Evolutionary conservation across 1,140 invertebrate genomes (phyloP).

Genomic region (Argopecten irradians): DNA sequence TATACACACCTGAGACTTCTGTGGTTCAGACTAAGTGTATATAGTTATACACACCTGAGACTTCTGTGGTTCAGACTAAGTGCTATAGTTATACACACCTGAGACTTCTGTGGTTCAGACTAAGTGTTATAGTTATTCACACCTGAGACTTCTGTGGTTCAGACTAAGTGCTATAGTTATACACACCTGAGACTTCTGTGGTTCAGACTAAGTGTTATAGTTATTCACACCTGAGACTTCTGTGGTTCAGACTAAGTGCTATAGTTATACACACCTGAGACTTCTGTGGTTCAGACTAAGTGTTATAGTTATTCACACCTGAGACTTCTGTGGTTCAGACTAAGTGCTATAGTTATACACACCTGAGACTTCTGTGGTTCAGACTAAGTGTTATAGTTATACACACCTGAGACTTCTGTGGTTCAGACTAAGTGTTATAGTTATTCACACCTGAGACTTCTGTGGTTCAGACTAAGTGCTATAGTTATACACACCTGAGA

Average conservation of each 20-base stretch:
- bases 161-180: not conserved
- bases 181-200: not conserved
- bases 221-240: too few species aligned
- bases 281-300: too few species aligned
- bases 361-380: constrained; percentile 96
- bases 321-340: too few species aligned
- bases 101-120: not conserved
- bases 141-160: not conserved
- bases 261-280: too few species aligned
- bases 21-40: constrained; percentile 96
- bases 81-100: not conserved
- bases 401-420: constrained; percentile 97
- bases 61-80: not conserved
- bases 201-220: too few species aligned
- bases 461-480: not conserved
- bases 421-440: constrained; percentile 95
- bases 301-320: too few species aligned
- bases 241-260: not conserved
- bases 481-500: not conserved
- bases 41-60: constrained; percentile 79
- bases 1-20: constrained; percentile 97
- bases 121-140: not conserved
- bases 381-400: constrained; percentile 97
- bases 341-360: constrained; percentile 66
- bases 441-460: not conserved